Percentiles rank a stretch among this genome's conserved stretches.
Evolutionary conservation across 1,140 invertebrate genomes (phyloP).

Genomic region (Achatina immaculata): DNA sequence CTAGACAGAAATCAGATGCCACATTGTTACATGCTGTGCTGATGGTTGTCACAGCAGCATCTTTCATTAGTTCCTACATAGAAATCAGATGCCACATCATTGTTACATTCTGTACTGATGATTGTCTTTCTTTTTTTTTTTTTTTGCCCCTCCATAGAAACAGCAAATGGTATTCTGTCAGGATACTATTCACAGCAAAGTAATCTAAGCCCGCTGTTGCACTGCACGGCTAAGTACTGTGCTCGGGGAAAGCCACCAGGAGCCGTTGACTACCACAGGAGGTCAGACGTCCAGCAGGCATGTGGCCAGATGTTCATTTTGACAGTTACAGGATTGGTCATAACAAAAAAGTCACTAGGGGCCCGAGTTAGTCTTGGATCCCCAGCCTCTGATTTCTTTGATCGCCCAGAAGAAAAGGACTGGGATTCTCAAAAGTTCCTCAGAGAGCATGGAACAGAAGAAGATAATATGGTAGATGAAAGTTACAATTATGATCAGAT

Average conservation of each 20-base stretch:
- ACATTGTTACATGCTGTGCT: no score
- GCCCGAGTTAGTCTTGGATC: slow-evolving; percentile 45
- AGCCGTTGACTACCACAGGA: slow-evolving; percentile 39
- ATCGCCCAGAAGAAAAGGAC: slow-evolving; percentile 47
- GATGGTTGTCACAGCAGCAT: no score
- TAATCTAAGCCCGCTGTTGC: slow-evolving; percentile 41
- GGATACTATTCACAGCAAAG: slow-evolving; percentile 35
- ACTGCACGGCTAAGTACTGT: slow-evolving; percentile 56
- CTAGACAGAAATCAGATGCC: no score
- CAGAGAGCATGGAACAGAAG: not conserved
- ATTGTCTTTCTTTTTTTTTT: no score
- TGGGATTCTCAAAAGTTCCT: slow-evolving; percentile 4
- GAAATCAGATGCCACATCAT: no score
- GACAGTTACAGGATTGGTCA: slow-evolving; percentile 47
- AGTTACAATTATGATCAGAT: not conserved
- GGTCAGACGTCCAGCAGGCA: slow-evolving; percentile 44
- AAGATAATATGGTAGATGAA: not conserved
- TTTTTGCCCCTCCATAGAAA: no score
- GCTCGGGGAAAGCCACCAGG: slow-evolving; percentile 42
- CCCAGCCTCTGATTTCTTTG: slow-evolving; percentile 39
- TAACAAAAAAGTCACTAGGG: slow-evolving; percentile 47
- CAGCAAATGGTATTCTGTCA: slow-evolving; percentile 25
- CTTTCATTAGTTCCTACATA: no score
- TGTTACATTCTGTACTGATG: no score
- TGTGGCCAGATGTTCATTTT: slow-evolving; percentile 46